These are phyloP conservation scores for Borostomias antarcticus DNA, from an alignment of 2,797 vertebrate species.

Conservation along the genomic window DNA sequence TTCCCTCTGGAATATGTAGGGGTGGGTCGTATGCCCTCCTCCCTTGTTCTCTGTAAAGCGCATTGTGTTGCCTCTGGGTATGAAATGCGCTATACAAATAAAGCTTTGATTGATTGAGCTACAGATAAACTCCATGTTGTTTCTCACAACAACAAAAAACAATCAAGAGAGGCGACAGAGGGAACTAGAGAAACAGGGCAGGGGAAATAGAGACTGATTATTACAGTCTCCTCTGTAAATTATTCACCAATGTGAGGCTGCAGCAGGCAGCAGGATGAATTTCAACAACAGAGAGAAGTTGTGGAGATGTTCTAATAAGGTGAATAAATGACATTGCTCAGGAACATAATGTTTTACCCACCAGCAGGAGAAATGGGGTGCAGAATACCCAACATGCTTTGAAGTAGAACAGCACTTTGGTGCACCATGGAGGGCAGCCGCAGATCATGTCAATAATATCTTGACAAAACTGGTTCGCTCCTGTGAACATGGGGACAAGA, in stretches of 20 bases:
- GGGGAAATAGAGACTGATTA: constrained; percentile 40
- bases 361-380: constrained; percentile 81
- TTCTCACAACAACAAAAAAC: neutral
- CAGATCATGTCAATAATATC: constrained; percentile 84
- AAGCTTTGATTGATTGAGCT: neutral
- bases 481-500: constrained; percentile 48
- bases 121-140: neutral
- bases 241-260: constrained; percentile 48
- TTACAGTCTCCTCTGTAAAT: constrained; percentile 52
- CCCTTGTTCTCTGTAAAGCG: no score
- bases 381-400: constrained; percentile 83
- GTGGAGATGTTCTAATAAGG: no score
- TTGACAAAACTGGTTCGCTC: constrained; percentile 84
- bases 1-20: no score
- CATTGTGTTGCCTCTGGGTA: no score
- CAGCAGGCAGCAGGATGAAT: constrained; percentile 13
- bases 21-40: no score
- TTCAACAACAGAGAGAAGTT: constrained; percentile 20
- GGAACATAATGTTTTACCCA: constrained; percentile 51
- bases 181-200: constrained; percentile 23
- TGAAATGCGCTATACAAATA: no score
- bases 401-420: constrained; percentile 80
- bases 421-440: constrained; percentile 81
- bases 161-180: constrained; percentile 8
- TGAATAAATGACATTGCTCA: neutral